Evolutionary conservation across 2,888 invertebrate species (phyloP), one percentile per base, ranked within the genome.

Genomic region (Chrysodeixis includens): DNA sequence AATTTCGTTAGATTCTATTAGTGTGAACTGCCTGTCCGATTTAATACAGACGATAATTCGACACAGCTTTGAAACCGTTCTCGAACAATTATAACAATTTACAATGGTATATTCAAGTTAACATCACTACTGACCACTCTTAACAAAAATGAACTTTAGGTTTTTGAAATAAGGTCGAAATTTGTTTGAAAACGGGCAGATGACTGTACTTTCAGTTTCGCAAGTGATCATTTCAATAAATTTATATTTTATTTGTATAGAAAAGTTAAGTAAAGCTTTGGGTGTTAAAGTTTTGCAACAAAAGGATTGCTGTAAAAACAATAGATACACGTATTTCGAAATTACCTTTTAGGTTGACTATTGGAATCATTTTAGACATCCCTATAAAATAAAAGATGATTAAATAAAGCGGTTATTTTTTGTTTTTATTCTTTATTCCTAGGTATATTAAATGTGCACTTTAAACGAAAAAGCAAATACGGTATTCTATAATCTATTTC

Each of bases 1-100:
- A 89, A 87, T 88, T 83, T 81, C 69, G 66, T 77, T 80, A 76
- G 61, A 66, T 78, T 81, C 78, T 78, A 69, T 71, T 70, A 76
- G 70, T 77, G 64, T 62, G 56, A 75, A 66, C 58, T 69, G 66
- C 64, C 71, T 76, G 72, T 81, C 72, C 69, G 67, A 66, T 75
- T 78, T 70, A 63, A 74, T 64, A 40, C 57, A 69, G 62, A 55
- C 20, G 30, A 60, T 62, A 30, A 61, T 67, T 81, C 66, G 69
- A 58, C 40, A 69, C 52, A 73, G 57, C 20, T 46, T 35, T 46
- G 44, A 65, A 60, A 63, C 26, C 18, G 61, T 78, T 78, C 61
- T 74, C 71, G 65, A 58, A 54, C 68, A 62, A 67, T 75, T 75
- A 74, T 56, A 26, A 9, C 44, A 49, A 49, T 49, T 49, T 18